Base-by-base conservation (phyloP, 2,797 vertebrate species). In the Onychomys leucogaster region DNA sequence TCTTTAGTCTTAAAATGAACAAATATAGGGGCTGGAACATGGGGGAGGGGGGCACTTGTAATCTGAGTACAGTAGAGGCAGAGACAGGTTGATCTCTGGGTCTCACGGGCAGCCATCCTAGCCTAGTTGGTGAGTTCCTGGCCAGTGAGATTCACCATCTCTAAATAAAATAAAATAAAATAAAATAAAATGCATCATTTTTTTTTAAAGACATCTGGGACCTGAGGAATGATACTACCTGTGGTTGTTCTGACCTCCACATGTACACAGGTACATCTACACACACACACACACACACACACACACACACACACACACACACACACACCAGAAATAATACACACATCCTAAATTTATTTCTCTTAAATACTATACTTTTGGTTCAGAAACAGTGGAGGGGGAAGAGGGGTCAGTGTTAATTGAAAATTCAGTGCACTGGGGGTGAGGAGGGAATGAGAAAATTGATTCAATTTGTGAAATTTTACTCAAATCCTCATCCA, bases 321-420 rank as follows among this genome's bases (percentile, higher is more conserved):
- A 63, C 41, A 32, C 82, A 65, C 52, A 41, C 43, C 37, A 71
- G 17, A 71, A 57, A 37, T n/a, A 32, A 32, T 34, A 21, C 52
- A 88, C 21, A 59, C n/a, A 73, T 69, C 5, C 29, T 21, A 75
- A 65, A 25, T 46, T 91, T 19, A 75, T 6, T 93, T 86, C 57
- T 37, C 73, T 57, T 55, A 78, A 75, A 86, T 93, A 61, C 16
- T 25, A 86, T 93, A 61, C 16, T 25, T 96, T 90, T 63, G 76
- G 21, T 7, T 34, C 29, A 65, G 65, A 37, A 91, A 61, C 81
- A 10, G 19, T 67, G 55, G 76, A 52, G 2, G 3, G 2, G 10
- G 2, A 27, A 41, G 27, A 52, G 41, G 12, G 67, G 19, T n/a
- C 43, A 73, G 10, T 55, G 75, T 90, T 84, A 69, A 87, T 29